Evolutionary conservation across 2,113 vertebrate species (phyloP), one percentile per base, ranked within the genome.

Genomic region (Neolamprologus cancellatus): DNA sequence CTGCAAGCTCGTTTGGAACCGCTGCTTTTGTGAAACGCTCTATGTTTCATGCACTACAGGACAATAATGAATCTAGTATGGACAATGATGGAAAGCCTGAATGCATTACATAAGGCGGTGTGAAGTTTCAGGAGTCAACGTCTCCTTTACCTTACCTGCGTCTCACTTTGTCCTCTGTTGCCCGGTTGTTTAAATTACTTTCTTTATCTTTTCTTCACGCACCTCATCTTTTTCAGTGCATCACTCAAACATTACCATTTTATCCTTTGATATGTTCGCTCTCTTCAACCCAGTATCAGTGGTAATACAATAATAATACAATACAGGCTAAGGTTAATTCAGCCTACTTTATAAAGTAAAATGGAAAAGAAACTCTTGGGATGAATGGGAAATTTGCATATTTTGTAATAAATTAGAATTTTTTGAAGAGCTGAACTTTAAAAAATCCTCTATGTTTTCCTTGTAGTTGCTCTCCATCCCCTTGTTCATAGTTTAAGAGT

Each of bases 51-150:
- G 82, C 89, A 53, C 84, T 66, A 12, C 11, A 11, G 80, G 71
- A 80, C 55, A 17, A 78, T 88, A 84, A 88, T 88, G 83, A 88
- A 84, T 87, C 48, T 84, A 64, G 71, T 15, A 7, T 20, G 9
- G 87, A 82, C 82, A 64, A 41, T 84, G 80, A 87, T 64, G 61
- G 78, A 88, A 54, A 54, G 66, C 69, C 50, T 20, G 41, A 84
- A 59, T 17, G 41, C 6, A 11, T 82, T 82, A 54, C 81, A 25
- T 39, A 48, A 86, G 28, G 44, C 59, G 1, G 28, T 10, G 11
- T 55, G 55, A 91, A 3, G 64, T 59, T 78, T 66, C 44, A 34
- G 25, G 28, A 32, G 20, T 76, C 4, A 4, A 48, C 8, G 46
- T 71, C 79, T 71, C 34, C 9, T 36, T 74, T 12, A 17, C 9